A percentile compares a stretch with the other conserved stretches of the same genome.
Conservation (phyloP, 2,888 invertebrate species). For the Linyphia triangularis region DNA sequence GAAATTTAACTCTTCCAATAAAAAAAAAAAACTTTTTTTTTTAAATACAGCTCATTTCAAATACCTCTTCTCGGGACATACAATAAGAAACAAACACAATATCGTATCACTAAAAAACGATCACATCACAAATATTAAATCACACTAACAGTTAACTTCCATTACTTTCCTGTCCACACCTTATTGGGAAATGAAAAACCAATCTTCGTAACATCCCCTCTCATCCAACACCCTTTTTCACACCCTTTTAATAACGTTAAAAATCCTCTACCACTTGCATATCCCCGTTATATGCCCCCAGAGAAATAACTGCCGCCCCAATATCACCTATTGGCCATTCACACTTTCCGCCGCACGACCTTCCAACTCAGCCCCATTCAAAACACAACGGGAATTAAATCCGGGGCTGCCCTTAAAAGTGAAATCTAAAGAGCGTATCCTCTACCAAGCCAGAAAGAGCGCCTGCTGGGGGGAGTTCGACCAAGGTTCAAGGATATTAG, state of each 20-base stretch:
- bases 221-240: constrained; percentile 19
- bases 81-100: too few relatives aligned
- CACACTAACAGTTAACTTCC: background rate
- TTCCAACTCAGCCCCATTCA: constrained; percentile 32
- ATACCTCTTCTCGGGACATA: too few relatives aligned
- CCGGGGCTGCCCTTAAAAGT: constrained; percentile 41
- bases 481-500: too few relatives aligned
- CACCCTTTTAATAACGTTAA: constrained; percentile 17
- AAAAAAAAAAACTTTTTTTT: too few relatives aligned
- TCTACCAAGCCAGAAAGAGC: background rate
- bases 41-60: too few relatives aligned
- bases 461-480: constrained; percentile 20
- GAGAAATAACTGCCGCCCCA: background rate
- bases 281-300: background rate
- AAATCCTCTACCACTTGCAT: constrained; percentile 10
- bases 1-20: too few relatives aligned
- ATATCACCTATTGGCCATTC: constrained; percentile 47
- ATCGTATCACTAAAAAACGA: too few relatives aligned
- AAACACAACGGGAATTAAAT: constrained; percentile 64
- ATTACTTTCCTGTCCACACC: background rate
- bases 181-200: too few relatives aligned
- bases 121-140: too few relatives aligned
- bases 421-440: constrained; percentile 56
- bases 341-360: constrained; percentile 21
- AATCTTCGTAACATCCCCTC: too few relatives aligned